phyloP scores from a whole-genome alignment of 2,888 invertebrate species.

The Aplocera efformata region DNA sequence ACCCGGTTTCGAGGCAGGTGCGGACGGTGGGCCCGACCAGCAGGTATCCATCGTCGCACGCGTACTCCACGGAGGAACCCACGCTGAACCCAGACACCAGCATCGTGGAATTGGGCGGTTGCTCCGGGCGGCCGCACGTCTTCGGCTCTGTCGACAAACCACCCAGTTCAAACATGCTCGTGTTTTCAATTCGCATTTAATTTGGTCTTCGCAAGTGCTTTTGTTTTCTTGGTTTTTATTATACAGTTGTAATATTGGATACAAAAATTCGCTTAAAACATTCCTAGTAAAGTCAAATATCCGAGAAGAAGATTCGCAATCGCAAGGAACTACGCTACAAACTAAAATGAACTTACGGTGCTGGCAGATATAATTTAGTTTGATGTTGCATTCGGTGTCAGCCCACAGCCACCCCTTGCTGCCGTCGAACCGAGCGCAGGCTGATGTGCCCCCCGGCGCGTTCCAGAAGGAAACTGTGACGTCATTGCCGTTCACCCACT shows the following conservation, averaged over 20 bases:
- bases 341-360: slow-evolving; percentile 86
- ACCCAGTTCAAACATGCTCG: slow-evolving; percentile 5
- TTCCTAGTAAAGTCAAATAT: no score
- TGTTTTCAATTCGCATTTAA: no score
- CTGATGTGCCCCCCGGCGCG: slow-evolving; percentile 89
- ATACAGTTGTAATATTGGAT: no score
- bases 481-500: slow-evolving; percentile 94
- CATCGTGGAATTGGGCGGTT: slow-evolving; percentile 96
- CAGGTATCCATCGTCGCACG: slow-evolving; percentile 91
- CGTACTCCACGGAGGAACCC: slow-evolving; percentile 90
- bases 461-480: slow-evolving; percentile 96
- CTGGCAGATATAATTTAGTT: slow-evolving; percentile 94
- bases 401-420: slow-evolving; percentile 97
- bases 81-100: slow-evolving; percentile 87
- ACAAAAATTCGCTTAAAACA: no score
- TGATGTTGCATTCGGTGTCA: slow-evolving; percentile 91
- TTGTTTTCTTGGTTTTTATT: no score
- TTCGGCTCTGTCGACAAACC: slow-evolving; percentile 84
- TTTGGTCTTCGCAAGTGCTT: no score
- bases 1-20: slow-evolving; percentile 93
- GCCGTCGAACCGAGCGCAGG: slow-evolving; percentile 94
- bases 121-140: slow-evolving; percentile 94
- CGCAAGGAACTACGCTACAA: slow-evolving; percentile 18
- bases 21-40: slow-evolving; percentile 91
- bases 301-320: neutral